Base-by-base conservation (phyloP, 2,113 vertebrate species). In the Rhinopomastus cyanomelas region DNA sequence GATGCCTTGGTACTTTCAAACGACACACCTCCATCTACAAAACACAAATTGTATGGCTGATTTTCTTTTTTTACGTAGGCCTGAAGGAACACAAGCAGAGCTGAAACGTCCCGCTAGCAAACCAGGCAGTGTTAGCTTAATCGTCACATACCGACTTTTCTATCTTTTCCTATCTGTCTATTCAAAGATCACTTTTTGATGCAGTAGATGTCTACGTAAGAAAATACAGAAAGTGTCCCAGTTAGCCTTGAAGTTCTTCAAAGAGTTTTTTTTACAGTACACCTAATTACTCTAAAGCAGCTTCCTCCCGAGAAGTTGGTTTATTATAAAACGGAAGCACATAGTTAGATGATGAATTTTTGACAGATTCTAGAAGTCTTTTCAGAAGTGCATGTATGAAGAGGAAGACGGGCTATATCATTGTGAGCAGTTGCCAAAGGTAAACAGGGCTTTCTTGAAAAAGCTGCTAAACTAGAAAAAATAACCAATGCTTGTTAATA, bases 401-500 rank as follows among this genome's bases (percentile, higher is more conserved):
- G 55, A 94, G 51, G 67, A 81, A 91, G 59, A 78, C 42, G 73
- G 62, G 62, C 81, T 67, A 23, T 48, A 4, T 44, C 80, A 76
- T 26, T 76, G 46, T 51, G 68, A 89, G 29, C 52, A 14, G 59
- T 21, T 89, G 46, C 74, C 60, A 59, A 79, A 87, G 46, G 90
- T 73, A 71, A 83, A 83, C 29, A 52, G 34, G 60, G 10, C 51
- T 93, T 82, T 87, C 66, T 69, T 88, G 77, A 76, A 96, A 94
- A 92, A 79, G 51, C 51, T 87, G 59, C 59, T 73, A 69, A 89
- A 69, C n/a, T 55, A 88, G 48, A 30, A 92, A 89, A 91, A 95
- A 79, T 74, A 88, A 71, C 32, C 11, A 12, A 8, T 66, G 15
- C 26, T 79, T 80, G 44, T 81, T 91, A 87, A 81, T 81, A 93